phyloP scores from a whole-genome alignment of 2,888 invertebrate genomes.

The Thereva nobilitata region DNA sequence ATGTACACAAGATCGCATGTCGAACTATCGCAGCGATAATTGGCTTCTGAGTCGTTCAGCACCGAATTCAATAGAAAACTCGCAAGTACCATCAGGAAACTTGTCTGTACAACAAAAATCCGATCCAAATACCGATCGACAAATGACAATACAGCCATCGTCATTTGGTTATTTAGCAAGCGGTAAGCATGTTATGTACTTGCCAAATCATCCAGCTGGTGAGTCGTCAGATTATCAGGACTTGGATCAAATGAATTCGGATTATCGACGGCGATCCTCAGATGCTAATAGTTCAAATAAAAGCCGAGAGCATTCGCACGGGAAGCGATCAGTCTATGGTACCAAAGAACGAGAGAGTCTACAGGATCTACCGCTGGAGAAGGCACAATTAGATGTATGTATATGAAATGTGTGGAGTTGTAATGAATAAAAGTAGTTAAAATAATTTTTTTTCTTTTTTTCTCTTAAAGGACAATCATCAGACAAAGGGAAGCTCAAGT shows the following conservation, averaged over 20 bases:
- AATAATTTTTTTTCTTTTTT: background rate
- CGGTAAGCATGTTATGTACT: conserved; percentile 79
- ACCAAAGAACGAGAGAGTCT: conserved; percentile 35
- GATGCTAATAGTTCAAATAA: background rate
- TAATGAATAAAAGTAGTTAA: background rate
- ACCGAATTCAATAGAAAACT: conserved; percentile 70
- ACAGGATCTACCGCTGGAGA: conserved; percentile 24
- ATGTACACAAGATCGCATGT: conserved; percentile 5
- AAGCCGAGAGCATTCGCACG: conserved; percentile 1
- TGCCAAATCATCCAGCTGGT: conserved; percentile 56
- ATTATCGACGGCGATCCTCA: background rate
- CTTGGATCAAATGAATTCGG: conserved; percentile 8
- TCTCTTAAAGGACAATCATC: background rate
- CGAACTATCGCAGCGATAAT: conserved; percentile 57
- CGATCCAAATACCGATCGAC: background rate
- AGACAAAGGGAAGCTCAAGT: conserved; percentile 10
- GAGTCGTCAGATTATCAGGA: conserved; percentile 56
- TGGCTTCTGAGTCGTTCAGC: conserved; percentile 83
- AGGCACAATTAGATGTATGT: background rate
- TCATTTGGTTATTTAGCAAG: conserved; percentile 65
- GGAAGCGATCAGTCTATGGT: background rate
- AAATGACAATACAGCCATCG: conserved; percentile 50
- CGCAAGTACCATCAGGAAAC: conserved; percentile 1
- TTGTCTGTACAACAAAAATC: no score
- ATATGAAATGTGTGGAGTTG: background rate